Base-by-base conservation (phyloP, 2,888 invertebrate species). In the Cancer borealis region DNA sequence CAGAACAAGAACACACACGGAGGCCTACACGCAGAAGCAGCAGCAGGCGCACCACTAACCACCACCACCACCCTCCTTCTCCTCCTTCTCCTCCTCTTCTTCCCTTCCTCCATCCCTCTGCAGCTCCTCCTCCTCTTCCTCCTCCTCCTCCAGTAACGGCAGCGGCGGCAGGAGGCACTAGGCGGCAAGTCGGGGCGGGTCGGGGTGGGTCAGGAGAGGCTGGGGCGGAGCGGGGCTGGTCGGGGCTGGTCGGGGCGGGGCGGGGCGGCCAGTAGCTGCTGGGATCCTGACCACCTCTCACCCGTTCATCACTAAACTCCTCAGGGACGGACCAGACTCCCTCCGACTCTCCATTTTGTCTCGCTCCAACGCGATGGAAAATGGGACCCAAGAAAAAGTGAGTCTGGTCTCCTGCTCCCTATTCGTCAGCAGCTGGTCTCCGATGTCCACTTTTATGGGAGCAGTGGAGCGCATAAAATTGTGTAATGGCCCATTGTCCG, bases 401-500 rank as follows among this genome's bases (percentile, higher is more conserved):
- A 93, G 93, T 91, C 93, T 92, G 93, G 93, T 95, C 95, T 95
- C 95, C 46, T 93, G 91, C 95, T 95, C 92, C 93, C 95, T 93
- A 93, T 95, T 93, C 95, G 93, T 95, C 95, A 95, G 95, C 92
- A 89, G 92, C 88, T 90, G 93, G 95, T 95, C 95, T 95, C 95
- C 93, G 92, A 95, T 95, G 95, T 95, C 95, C 95, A 95, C 95
- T 95, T 95, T 95, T 95, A 95, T 95, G 93, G 95, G 93, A 93
- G 92, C 93, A 88, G 92, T 93, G 95, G 95, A 95, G 93, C 93
- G 93, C 95, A 95, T 95, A 95, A 95, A 95, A 95, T 95, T 95
- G 92, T 93, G 92, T 92, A 95, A 95, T 95, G 93, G 95, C 49
- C 95, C 95, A 95, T 95, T 95, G 95, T 95, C 93, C 95, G 92